A percentile compares a stretch with the other conserved stretches of the same genome.
These are phyloP conservation scores for Babylonia areolata DNA, from an alignment of 1,140 invertebrate species.

Conservation along the genomic window DNA sequence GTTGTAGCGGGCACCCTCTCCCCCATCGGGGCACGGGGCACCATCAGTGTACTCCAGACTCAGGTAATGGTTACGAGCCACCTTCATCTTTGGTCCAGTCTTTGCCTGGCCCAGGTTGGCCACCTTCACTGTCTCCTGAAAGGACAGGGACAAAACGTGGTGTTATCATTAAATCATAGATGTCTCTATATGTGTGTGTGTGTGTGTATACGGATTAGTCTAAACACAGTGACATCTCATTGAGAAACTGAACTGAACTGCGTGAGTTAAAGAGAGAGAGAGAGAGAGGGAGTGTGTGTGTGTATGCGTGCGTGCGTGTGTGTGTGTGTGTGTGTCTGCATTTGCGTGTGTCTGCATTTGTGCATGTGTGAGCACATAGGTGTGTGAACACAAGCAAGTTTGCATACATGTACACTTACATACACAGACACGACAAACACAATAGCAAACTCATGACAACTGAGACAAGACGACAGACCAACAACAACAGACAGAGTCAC, in stretches of 20 bases:
- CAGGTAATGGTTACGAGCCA: slow-evolving; percentile 48
- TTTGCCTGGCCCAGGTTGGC: slow-evolving; percentile 55
- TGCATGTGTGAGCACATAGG: too few relatives aligned
- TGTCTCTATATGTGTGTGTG: too few relatives aligned
- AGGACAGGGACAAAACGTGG: neutral
- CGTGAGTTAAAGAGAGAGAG: too few relatives aligned
- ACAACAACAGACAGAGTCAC: too few relatives aligned
- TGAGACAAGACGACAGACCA: neutral
- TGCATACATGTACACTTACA: neutral
- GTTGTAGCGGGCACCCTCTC: slow-evolving; percentile 52
- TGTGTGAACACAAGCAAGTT: neutral
- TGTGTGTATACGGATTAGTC: too few relatives aligned
- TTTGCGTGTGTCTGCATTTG: too few relatives aligned
- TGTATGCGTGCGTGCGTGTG: too few relatives aligned
- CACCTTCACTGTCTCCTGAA: slow-evolving; percentile 54
- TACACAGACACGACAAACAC: neutral
- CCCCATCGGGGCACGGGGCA: slow-evolving; percentile 57
- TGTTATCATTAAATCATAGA: too few relatives aligned
- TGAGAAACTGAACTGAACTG: too few relatives aligned
- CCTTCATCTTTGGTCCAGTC: slow-evolving; percentile 43
- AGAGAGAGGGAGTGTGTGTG: too few relatives aligned
- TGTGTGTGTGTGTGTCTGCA: too few relatives aligned
- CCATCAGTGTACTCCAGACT: slow-evolving; percentile 64
- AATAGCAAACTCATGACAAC: neutral
- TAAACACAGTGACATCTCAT: too few relatives aligned